phyloP scores from a whole-genome alignment of 53 echinoderm and acorn worm genomes.

The Zoroaster sp. region DNA sequence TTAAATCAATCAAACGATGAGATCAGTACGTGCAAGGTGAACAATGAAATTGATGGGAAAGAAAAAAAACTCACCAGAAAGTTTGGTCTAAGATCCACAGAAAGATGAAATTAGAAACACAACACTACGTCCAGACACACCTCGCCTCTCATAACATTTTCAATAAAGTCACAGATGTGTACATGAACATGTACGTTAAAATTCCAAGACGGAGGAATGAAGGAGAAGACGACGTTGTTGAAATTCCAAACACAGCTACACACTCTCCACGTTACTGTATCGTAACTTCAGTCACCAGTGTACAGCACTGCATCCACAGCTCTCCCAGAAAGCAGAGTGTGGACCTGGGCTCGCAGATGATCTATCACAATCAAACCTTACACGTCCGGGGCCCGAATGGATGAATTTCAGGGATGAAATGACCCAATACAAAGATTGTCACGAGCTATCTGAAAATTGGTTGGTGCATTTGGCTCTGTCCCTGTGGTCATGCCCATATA shows the following conservation, averaged over 20 bases:
- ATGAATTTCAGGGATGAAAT: not conserved
- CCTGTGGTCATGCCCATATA: conserved; percentile 66
- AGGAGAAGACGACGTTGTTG: conserved; percentile 14
- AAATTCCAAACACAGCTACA: conserved; percentile 23
- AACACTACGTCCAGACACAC: not conserved
- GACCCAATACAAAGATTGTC: not conserved
- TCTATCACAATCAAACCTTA: not conserved
- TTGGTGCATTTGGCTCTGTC: not conserved
- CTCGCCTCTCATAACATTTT: not conserved
- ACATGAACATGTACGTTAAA: not conserved
- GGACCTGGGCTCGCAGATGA: not conserved
- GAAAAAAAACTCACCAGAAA: not conserved
- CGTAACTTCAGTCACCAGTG: not conserved
- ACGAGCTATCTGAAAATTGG: not conserved
- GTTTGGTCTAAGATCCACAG: not conserved
- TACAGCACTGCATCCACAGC: not conserved
- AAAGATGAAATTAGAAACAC: not conserved
- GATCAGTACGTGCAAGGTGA: no score
- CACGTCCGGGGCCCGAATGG: not conserved
- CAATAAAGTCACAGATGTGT: conserved; percentile 25
- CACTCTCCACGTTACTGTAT: no score
- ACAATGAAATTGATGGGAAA: not conserved
- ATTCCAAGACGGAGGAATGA: conserved; percentile 37
- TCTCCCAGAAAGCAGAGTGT: not conserved
- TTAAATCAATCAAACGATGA: no score